Evolutionary conservation across 2,888 invertebrate genomes (phyloP).

Genomic region (Acronicta aceris): DNA sequence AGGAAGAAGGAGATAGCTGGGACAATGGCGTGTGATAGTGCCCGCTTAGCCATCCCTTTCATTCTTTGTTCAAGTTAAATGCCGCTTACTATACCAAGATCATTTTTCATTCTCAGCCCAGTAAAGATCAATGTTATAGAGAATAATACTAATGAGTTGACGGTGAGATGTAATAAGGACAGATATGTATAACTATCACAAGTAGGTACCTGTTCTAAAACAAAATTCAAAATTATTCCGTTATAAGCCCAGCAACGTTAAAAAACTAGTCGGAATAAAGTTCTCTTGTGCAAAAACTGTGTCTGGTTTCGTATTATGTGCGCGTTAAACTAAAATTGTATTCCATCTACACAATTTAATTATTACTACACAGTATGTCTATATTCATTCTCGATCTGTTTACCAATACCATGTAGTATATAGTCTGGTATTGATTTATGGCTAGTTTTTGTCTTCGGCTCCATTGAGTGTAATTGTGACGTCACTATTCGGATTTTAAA

Average conservation of each 20-base stretch:
- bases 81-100: too few species aligned
- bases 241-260: not conserved
- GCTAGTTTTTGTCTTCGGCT: not conserved
- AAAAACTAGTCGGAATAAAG: not conserved
- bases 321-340: slow-evolving; percentile 3
- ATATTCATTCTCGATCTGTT: not conserved
- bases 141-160: too few species aligned
- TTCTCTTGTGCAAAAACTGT: not conserved
- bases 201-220: too few species aligned
- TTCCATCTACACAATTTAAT: not conserved
- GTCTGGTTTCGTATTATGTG: slow-evolving; percentile 9
- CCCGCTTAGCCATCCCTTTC: too few species aligned
- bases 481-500: not conserved
- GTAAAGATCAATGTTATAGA: too few species aligned
- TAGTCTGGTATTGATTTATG: not conserved
- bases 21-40: too few species aligned
- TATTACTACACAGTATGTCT: not conserved
- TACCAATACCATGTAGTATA: not conserved
- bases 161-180: too few species aligned
- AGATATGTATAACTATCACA: too few species aligned
- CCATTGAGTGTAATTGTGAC: not conserved
- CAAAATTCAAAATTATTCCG: too few species aligned
- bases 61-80: too few species aligned
- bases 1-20: too few species aligned
- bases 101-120: too few species aligned